Percentiles rank a stretch among this genome's conserved stretches.
Conservation (phyloP, 2,113 vertebrate genomes). For the Lipotes vexillifer region DNA sequence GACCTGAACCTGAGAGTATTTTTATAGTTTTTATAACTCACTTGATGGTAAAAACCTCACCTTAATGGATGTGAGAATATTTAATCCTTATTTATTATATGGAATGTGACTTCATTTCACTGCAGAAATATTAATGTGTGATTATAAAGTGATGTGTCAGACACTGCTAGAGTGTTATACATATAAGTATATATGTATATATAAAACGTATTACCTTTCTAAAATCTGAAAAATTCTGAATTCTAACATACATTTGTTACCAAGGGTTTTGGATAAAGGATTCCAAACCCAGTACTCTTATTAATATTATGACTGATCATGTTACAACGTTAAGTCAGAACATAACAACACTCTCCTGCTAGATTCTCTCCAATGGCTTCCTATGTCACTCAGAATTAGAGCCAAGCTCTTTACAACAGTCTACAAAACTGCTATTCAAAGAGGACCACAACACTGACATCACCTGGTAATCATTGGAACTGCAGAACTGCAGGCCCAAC, state of each 20-base stretch:
- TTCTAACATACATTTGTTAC: background rate
- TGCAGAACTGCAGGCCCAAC: background rate
- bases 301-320: background rate
- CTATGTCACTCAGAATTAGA: background rate
- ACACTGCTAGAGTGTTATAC: background rate
- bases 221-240: slow-evolving; percentile 32
- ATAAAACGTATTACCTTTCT: background rate
- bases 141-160: background rate
- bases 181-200: background rate
- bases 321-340: slow-evolving; percentile 9
- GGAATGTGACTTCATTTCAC: background rate
- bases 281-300: background rate
- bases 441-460: background rate
- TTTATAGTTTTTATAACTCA: slow-evolving; percentile 26
- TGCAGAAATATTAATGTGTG: slow-evolving; percentile 7
- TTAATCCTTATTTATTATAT: background rate
- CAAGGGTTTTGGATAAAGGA: background rate
- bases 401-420: background rate
- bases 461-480: background rate
- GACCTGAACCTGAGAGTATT: slow-evolving; percentile 21
- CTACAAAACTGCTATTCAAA: background rate
- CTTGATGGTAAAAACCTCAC: background rate
- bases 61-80: background rate
- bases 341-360: background rate
- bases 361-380: background rate